Base-by-base conservation (phyloP, 2,888 invertebrate genomes). In the Leucophenga montana region DNA sequence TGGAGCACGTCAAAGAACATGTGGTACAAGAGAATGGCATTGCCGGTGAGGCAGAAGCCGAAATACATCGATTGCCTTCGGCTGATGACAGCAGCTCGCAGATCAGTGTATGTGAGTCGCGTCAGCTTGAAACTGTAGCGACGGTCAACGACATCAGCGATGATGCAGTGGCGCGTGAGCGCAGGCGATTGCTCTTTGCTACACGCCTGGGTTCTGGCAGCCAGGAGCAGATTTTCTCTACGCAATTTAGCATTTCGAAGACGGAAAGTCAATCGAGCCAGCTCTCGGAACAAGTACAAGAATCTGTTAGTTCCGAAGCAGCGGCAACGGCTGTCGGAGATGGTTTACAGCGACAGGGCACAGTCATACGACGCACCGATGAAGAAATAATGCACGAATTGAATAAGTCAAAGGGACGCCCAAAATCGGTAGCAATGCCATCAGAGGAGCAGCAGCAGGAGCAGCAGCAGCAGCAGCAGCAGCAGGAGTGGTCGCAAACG, bases 141-240 rank as follows among this genome's bases (percentile, higher is more conserved):
- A 83, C 83, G 5, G 84, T 86, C 5, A 39, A 82, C 73, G 77
- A 76, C 0, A 77, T 75, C 3, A 66, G 78, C 1, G 85, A 85
- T 57, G 80, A 82, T 56, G 79, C 82, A 0, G 82, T 79, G 11
- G 86, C 83, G 53, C 88, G 85, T 73, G 89, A 89, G 71, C 88
- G 88, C 44, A 83, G 89, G 16, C 89, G 92, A 61, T 87, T 93
- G 61, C 89, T 93, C 67, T 94, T 94, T 84, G 91, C 92, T 68
- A 94, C 93, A 9, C 91, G 92, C 75, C 89, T 94, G 57, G 93
- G 93, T 39, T 89, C 89, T 0, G 89, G 89, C 22, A 93, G 92
- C 80, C 90, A 91, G 82, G 93, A 93, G 79, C 93, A 93, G 86
- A 90, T 93, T 59, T 94, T 94, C 85, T 91, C 92, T 78, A 92